Conservation (phyloP, 2,113 vertebrate species). For the Progne subis region DNA sequence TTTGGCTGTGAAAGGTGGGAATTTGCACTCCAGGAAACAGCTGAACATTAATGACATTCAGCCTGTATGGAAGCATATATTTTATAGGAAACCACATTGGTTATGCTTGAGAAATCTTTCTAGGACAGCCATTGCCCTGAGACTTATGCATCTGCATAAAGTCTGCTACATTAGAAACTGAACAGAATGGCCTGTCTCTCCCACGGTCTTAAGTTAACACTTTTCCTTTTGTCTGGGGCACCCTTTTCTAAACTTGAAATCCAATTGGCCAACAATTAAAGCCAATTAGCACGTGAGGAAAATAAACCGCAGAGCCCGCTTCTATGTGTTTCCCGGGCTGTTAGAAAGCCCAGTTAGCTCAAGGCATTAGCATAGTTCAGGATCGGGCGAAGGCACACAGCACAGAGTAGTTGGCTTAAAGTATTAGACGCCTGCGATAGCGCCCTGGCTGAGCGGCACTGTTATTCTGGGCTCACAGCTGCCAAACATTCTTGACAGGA, state of each 20-base stretch:
- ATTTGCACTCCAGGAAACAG: neutral
- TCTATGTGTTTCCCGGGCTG: constrained; percentile 58
- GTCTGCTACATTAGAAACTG: constrained; percentile 52
- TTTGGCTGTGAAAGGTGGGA: neutral
- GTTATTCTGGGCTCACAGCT: constrained; percentile 97
- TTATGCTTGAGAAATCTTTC: constrained; percentile 48
- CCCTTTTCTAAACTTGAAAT: constrained; percentile 87
- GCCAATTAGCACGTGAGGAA: constrained; percentile 94
- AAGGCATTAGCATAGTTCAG: constrained; percentile 85
- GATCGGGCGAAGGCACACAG: constrained; percentile 71
- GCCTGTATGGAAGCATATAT: neutral
- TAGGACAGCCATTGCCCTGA: constrained; percentile 29
- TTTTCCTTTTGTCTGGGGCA: constrained; percentile 71
- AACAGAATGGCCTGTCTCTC: constrained; percentile 62
- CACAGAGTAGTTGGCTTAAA: constrained; percentile 91
- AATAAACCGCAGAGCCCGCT: constrained; percentile 68
- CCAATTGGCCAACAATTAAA: constrained; percentile 97
- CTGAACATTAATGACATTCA: constrained; percentile 1
- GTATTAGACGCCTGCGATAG: constrained; percentile 87
- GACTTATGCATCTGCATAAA: constrained; percentile 70
- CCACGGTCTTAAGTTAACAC: constrained; percentile 74
- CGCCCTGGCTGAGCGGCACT: constrained; percentile 81
- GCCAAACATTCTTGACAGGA: constrained; percentile 96
- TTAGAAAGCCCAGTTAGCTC: constrained; percentile 75
- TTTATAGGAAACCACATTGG: constrained; percentile 28